Percentiles rank a stretch among this genome's conserved stretches.
These are phyloP conservation scores for Rhynchophorus ferrugineus DNA, from an alignment of 1,140 invertebrate genomes.

Conservation along the genomic window DNA sequence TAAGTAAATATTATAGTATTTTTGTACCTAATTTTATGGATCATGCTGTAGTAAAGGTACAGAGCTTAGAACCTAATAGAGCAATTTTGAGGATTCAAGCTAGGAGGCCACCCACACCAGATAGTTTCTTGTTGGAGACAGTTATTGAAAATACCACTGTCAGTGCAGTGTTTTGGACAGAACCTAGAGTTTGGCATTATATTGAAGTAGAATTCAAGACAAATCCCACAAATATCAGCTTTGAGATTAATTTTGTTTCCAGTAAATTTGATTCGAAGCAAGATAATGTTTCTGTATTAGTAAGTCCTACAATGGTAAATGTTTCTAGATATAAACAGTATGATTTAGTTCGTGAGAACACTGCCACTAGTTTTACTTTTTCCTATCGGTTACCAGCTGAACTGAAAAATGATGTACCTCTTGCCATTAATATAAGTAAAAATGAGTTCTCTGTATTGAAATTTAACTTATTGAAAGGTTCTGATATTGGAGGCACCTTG, in stretches of 20 bases:
- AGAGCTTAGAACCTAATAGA: constrained; percentile 24
- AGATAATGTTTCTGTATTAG: constrained; percentile 1
- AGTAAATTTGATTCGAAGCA: constrained; percentile 2
- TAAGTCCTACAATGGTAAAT: constrained; percentile 19
- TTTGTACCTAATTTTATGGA: constrained; percentile 37
- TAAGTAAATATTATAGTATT: constrained; percentile 39
- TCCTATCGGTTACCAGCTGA: constrained; percentile 58
- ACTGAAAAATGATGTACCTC: constrained; percentile 44
- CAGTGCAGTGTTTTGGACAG: constrained; percentile 46
- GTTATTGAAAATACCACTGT: constrained; percentile 24
- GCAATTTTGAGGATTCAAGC: constrained; percentile 40
- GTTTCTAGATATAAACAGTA: constrained; percentile 29
- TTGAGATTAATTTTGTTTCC: constrained; percentile 19
- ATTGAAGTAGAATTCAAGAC: constrained; percentile 39
- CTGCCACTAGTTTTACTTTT: constrained; percentile 62
- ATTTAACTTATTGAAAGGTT: constrained; percentile 56
- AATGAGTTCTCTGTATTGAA: constrained; percentile 51
- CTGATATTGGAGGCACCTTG: constrained; percentile 64
- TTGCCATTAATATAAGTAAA: constrained; percentile 55
- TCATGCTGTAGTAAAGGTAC: constrained; percentile 19
- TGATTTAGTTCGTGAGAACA: constrained; percentile 56
- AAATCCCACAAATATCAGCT: constrained; percentile 5
- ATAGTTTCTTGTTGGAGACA: constrained; percentile 39
- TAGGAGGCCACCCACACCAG: constrained; percentile 39
- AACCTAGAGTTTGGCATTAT: constrained; percentile 49